Conservation (phyloP, 2,113 vertebrate species). For the Gymnogyps californianus region DNA sequence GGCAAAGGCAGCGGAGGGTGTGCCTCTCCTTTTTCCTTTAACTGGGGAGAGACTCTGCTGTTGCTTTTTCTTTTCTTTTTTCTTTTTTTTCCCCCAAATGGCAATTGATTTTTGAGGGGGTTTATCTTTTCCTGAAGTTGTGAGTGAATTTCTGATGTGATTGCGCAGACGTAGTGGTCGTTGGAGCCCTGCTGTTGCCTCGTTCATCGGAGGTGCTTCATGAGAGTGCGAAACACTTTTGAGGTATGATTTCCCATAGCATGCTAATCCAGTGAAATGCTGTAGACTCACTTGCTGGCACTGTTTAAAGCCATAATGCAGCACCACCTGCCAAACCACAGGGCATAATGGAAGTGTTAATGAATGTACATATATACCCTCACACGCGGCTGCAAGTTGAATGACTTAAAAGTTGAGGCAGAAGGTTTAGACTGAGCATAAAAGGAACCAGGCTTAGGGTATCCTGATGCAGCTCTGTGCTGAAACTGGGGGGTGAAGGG, state of each 20-base stretch:
- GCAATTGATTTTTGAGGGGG: neutral
- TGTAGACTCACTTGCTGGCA: neutral
- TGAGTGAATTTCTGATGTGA: conserved; percentile 18
- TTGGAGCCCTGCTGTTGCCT: conserved; percentile 3
- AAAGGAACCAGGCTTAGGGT: neutral
- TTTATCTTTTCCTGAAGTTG: neutral
- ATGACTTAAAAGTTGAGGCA: neutral
- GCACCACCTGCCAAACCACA: conserved; percentile 42
- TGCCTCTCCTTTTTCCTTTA: neutral
- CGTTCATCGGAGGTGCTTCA: neutral
- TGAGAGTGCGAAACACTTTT: neutral
- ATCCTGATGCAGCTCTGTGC: neutral
- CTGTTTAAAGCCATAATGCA: conserved; percentile 49
- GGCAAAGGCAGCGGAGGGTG: neutral
- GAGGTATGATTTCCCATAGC: conserved; percentile 6
- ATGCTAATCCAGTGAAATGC: conserved; percentile 1
- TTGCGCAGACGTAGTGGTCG: neutral
- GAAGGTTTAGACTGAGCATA: neutral
- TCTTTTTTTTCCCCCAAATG: neutral
- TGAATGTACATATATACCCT: conserved; percentile 22
- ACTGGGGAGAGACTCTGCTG: neutral
- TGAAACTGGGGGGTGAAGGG: neutral
- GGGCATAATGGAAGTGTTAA: conserved; percentile 58
- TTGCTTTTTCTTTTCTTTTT: neutral
- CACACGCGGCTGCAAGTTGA: neutral